Evolutionary conservation across 1,140 invertebrate species (phyloP), one percentile per base, ranked within the genome.

Genomic region (Choristoneura fumiferana): DNA sequence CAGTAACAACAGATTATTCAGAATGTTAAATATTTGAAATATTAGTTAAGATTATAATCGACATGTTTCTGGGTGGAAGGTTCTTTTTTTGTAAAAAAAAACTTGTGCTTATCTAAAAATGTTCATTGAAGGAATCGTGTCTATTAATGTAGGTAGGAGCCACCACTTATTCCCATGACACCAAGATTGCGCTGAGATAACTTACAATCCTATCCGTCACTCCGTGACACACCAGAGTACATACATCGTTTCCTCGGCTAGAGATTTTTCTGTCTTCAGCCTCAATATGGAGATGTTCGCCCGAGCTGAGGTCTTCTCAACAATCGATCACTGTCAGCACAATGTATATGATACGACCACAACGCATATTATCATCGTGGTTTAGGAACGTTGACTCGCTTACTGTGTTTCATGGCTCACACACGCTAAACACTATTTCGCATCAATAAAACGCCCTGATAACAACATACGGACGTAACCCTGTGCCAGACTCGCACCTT

Each of bases 261-360:
- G 22, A 33, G 78, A 79, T 78, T 82, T 77, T 78, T 68, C 74
- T 71, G 71, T 71, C 69, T 77, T 64, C 66, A 67, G 62, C 58
- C 62, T 58, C 62, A 59, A 58, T 62, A 60, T 75, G 69, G 75
- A 71, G 65, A 76, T 85, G 83, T 86, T 88, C 85, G 77, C 70
- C 71, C 66, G 76, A 79, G 73, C 72, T 82, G 66, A 81, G 68
- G 63, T 80, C 79, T 84, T 78, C 69, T 69, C 64, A 72, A 71
- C 75, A 76, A 87, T 88, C 85, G 77, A 86, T 88, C 85, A 88
- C 69, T 79, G 85, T 85, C 85, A 73, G 65, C 54, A 66, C 66
- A 73, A 72, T 76, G 60, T 78, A 77, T 29, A 12, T 49, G 17
- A 10, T 29, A 10, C 35, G 36, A 17, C 13, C 67, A 52, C 64